Conservation (phyloP, 2,797 vertebrate genomes). For the Crocidura indochinensis region DNA sequence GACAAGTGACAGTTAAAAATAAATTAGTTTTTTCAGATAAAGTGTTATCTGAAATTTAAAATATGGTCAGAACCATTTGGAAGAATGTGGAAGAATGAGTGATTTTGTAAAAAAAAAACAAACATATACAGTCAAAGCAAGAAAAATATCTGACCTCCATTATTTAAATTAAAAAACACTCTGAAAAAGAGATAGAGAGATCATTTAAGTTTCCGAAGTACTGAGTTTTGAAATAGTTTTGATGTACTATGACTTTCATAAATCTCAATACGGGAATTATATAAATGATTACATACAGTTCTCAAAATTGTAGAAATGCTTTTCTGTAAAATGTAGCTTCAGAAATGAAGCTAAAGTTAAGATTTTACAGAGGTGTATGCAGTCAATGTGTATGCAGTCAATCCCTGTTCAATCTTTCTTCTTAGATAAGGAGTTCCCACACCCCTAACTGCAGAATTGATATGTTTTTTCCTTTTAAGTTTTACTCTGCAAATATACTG, state of each 20-base stretch:
- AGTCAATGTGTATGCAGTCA: no score
- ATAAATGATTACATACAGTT: neutral
- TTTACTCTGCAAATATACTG: constrained; percentile 44
- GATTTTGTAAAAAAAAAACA: neutral
- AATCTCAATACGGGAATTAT: constrained; percentile 18
- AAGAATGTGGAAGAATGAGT: neutral
- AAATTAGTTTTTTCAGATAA: neutral
- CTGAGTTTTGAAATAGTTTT: neutral
- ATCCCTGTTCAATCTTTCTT: neutral
- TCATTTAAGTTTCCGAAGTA: neutral
- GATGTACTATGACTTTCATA: neutral
- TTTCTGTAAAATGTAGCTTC: neutral
- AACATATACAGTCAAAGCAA: neutral
- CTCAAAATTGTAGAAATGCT: neutral
- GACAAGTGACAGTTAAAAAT: neutral
- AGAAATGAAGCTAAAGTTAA: neutral
- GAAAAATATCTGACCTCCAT: neutral
- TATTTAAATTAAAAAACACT: neutral
- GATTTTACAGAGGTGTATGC: neutral
- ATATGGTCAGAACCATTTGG: neutral
- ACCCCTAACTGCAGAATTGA: constrained; percentile 42
- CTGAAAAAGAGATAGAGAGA: neutral
- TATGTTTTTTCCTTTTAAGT: constrained; percentile 41
- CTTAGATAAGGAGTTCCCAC: no score
- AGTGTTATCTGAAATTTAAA: neutral